phyloP scores from a whole-genome alignment of 2,797 vertebrate species.

The Apogon talboti region DNA sequence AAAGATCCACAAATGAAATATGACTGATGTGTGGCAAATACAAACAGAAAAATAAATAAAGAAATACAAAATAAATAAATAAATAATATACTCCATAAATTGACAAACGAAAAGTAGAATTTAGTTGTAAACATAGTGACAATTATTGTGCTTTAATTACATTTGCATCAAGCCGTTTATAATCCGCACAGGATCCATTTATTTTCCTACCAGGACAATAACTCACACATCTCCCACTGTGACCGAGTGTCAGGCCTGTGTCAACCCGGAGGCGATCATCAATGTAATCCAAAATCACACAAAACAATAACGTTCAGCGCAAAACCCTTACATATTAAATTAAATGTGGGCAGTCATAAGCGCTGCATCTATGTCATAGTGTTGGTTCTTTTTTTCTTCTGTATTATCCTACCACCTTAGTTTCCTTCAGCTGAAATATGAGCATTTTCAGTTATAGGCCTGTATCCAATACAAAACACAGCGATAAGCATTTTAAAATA shows the following conservation, averaged over 20 bases:
- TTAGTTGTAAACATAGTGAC: conserved; percentile 2
- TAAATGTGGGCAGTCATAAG: background rate
- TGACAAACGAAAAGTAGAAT: conserved; percentile 11
- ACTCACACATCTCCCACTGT: conserved; percentile 24
- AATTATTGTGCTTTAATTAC: conserved; percentile 33
- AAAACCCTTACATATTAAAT: conserved; percentile 9
- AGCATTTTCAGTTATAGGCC: conserved; percentile 14
- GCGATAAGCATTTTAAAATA: conserved; percentile 38
- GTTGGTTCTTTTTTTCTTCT: background rate
- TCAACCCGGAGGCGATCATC: conserved; percentile 37
- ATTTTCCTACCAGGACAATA: conserved; percentile 13
- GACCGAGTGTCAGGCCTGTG: conserved; percentile 25
- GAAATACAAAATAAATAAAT: too few relatives aligned
- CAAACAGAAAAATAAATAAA: too few relatives aligned
- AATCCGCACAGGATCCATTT: conserved; percentile 37
- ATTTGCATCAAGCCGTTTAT: conserved; percentile 18
- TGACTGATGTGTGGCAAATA: background rate
- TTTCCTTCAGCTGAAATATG: conserved; percentile 11
- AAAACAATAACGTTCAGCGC: background rate
- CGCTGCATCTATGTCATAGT: background rate
- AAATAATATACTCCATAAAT: background rate
- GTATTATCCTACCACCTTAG: background rate
- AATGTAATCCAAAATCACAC: conserved; percentile 11
- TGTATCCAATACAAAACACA: conserved; percentile 9
- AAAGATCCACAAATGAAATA: background rate